Evolutionary conservation across 1,140 invertebrate genomes (phyloP).

Genomic region (Drosophila suzukii): DNA sequence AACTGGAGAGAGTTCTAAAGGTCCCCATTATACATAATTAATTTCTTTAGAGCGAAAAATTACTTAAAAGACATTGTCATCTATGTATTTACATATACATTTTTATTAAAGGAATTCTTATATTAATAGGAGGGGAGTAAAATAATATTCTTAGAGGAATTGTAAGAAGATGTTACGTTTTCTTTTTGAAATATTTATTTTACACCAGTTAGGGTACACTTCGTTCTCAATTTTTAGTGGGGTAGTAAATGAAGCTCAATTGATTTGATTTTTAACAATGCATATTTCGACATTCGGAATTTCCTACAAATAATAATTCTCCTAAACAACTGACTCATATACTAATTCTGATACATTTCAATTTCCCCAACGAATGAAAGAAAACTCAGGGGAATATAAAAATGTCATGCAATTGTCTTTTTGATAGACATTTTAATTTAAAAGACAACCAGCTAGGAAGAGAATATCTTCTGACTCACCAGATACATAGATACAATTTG

Average conservation of each 20-base stretch:
- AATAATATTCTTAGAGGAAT: background rate
- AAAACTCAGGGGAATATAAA: background rate
- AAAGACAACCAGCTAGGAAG: background rate
- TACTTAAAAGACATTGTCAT: background rate
- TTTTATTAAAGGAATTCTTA: background rate
- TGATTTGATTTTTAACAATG: background rate
- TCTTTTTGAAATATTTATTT: no score
- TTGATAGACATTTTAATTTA: constrained; percentile 3
- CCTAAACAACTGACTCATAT: background rate
- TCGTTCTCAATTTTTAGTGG: no score
- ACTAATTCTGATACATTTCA: background rate
- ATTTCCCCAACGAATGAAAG: background rate
- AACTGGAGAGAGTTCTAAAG: constrained; percentile 6
- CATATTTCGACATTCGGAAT: background rate
- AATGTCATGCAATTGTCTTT: background rate
- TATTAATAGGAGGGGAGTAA: background rate
- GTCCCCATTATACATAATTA: constrained; percentile 16
- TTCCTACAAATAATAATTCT: no score
- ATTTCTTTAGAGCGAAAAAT: background rate
- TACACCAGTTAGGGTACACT: no score
- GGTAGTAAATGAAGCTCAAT: no score
- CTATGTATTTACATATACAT: background rate
- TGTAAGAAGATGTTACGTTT: no score
- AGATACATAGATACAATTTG: background rate
- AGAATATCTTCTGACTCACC: constrained; percentile 7